Conservation (phyloP, 2,797 vertebrate genomes). For the Leptatherina wallacei region DNA sequence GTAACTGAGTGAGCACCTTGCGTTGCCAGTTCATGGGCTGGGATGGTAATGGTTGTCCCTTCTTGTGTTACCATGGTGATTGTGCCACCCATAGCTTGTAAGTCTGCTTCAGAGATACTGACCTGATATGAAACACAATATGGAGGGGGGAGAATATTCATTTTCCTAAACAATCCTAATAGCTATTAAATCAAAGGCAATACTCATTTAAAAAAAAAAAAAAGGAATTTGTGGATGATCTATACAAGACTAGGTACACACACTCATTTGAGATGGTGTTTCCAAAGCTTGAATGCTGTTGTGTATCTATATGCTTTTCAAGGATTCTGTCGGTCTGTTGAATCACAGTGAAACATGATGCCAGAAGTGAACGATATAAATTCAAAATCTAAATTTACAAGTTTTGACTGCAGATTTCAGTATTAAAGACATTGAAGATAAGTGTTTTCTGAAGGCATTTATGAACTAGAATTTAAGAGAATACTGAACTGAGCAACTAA, state of each 20-base stretch:
- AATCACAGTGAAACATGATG: too few species aligned
- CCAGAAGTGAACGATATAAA: too few species aligned
- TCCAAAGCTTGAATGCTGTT: not conserved
- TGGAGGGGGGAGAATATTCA: not conserved
- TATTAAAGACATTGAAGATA: too few species aligned
- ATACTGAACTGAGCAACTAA: too few species aligned
- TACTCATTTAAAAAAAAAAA: not conserved
- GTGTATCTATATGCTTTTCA: not conserved
- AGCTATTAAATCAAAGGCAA: not conserved
- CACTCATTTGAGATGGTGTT: too few species aligned
- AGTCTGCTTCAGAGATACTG: constrained; percentile 94
- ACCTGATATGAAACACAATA: constrained; percentile 82
- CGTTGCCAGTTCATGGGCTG: constrained; percentile 92
- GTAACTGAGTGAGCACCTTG: constrained; percentile 91
- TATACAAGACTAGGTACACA: not conserved
- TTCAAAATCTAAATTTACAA: too few species aligned
- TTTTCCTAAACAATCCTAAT: not conserved
- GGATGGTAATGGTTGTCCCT: constrained; percentile 97
- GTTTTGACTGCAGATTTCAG: too few species aligned
- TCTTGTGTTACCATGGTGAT: constrained; percentile 99
- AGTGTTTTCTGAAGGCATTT: too few species aligned
- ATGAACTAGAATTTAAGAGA: too few species aligned
- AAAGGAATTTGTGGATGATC: not conserved
- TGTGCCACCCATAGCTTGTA: constrained; percentile 94
- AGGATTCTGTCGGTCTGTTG: not conserved